Evolutionary conservation across 2,888 invertebrate genomes (phyloP), one percentile per base, ranked within the genome.

Genomic region (Lacanobia wlatinum): DNA sequence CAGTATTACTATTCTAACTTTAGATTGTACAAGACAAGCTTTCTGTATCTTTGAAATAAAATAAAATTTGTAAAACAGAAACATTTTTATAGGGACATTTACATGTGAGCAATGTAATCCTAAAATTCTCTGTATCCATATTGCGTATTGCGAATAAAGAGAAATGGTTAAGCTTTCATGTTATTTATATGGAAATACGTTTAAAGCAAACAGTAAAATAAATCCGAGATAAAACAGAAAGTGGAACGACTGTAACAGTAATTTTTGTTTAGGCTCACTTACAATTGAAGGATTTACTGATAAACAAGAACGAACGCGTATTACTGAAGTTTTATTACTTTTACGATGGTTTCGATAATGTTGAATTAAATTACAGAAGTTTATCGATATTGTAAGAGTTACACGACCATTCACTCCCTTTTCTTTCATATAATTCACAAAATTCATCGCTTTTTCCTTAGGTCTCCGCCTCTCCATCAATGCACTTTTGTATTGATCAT

Each of bases 211-310:
- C 75, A 68, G 63, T 75, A 75, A 75, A 81, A 78, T 79, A 71
- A 81, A 78, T 67, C 55, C 68, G 43, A 67, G 69, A 82, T 58
- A 66, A 71, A 81, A 65, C 34, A 55, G 21, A 67, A 62, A 65
- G 67, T 55, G 58, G 23, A 50, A 60, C 34, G 60, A 60, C 18
- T 40, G 64, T 70, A 64, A 63, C 72, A 52, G 66, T 82, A 69
- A 70, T 73, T 71, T 80, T 80, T 70, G 78, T 73, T 73, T 73
- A 82, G 77, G 62, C 56, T 69, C 81, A 43, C 52, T 60, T 16
- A 73, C 80, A 73, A 73, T 68, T 59, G 82, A 77, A 82, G 82
- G 78, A 68, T 82, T 77, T 80, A 74, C 67, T 62, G 70, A 60
- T 62, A 68, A 73, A 78, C 73, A 63, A 71, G 38, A 67, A 71